phyloP scores from a whole-genome alignment of 2,888 invertebrate genomes.

The Cancer borealis region DNA sequence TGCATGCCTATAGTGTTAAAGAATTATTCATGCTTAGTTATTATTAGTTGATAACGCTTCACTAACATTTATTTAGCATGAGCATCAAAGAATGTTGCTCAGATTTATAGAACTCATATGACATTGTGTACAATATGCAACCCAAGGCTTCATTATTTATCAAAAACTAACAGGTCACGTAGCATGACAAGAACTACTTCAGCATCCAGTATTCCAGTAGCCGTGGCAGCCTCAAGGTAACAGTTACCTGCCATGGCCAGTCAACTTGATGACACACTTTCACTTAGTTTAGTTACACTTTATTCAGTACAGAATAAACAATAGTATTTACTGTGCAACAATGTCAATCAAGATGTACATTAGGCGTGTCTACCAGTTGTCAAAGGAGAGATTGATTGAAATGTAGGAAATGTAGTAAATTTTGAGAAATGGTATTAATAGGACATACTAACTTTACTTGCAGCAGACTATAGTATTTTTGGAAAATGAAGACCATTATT shows the following conservation, averaged over 20 bases:
- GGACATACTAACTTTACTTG: not conserved
- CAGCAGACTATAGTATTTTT: not conserved
- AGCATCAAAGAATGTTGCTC: not conserved
- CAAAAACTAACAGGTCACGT: conserved; percentile 72
- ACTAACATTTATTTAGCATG: conserved; percentile 63
- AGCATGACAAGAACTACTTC: conserved; percentile 88
- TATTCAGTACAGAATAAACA: not conserved
- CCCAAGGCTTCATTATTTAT: not conserved
- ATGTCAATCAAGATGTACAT: not conserved
- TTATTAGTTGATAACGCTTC: conserved; percentile 46
- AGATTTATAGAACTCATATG: not conserved
- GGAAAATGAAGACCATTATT: not conserved
- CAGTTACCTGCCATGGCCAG: conserved; percentile 24
- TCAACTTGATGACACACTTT: not conserved
- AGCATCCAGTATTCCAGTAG: conserved; percentile 83
- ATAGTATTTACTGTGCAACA: not conserved
- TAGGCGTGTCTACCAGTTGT: not conserved
- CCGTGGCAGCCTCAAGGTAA: conserved; percentile 73
- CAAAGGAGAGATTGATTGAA: not conserved
- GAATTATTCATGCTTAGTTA: not conserved
- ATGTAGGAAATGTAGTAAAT: not conserved
- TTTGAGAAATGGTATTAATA: too few relatives aligned
- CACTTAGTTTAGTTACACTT: not conserved
- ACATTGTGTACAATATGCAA: not conserved
- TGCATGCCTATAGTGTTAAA: conserved; percentile 12